Evolutionary conservation across 2,113 vertebrate genomes (phyloP).

Genomic region (Ictalurus punctatus): DNA sequence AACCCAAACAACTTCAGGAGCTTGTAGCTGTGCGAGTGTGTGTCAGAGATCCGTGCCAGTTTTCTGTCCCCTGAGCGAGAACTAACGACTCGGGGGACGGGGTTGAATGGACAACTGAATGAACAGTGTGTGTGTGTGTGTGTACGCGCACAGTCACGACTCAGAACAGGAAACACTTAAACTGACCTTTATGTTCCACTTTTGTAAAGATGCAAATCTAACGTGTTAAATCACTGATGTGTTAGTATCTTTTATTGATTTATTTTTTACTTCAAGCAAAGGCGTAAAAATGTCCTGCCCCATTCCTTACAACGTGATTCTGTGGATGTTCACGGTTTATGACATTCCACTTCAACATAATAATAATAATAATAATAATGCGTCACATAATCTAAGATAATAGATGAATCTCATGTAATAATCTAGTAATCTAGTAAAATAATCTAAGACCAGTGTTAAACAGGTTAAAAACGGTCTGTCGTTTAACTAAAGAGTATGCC

Average conservation of each 20-base stretch:
- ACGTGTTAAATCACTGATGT: not conserved
- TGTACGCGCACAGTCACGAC: not conserved
- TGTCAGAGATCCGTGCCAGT: not conserved
- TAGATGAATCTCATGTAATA: not conserved
- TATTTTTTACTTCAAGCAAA: not conserved
- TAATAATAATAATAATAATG: no score
- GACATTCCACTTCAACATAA: not conserved
- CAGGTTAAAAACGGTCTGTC: not conserved
- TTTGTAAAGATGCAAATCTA: not conserved
- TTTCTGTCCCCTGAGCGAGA: not conserved
- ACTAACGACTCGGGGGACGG: not conserved
- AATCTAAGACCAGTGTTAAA: not conserved
- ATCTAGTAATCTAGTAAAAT: not conserved
- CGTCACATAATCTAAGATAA: not conserved
- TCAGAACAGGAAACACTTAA: not conserved
- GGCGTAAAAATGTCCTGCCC: not conserved
- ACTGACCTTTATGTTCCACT: not conserved
- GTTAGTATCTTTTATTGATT: not conserved
- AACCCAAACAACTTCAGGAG: not conserved
- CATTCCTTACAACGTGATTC: not conserved
- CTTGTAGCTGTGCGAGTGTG: not conserved
- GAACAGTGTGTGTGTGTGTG: not conserved
- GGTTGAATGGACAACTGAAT: not conserved
- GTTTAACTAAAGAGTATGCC: not conserved
- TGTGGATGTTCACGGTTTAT: not conserved